A percentile compares a stretch with the other conserved stretches of the same genome.
phyloP scores from a whole-genome alignment of 2,888 invertebrate species.

The Margaritifera margaritifera region DNA sequence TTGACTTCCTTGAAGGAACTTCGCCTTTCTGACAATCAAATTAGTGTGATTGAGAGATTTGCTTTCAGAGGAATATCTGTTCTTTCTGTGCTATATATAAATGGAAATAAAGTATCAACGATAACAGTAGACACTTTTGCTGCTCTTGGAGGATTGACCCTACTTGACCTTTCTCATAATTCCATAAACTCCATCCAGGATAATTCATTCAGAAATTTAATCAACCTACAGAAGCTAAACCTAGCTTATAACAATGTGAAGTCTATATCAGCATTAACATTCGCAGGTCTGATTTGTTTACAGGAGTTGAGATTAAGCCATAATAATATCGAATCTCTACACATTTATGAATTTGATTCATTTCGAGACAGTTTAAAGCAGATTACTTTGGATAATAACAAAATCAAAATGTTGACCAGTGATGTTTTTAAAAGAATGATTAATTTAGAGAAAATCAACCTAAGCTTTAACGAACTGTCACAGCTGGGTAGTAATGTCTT shows the following conservation, averaged over 20 bases:
- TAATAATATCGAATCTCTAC: conserved; percentile 33
- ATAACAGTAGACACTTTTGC: conserved; percentile 33
- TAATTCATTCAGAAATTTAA: conserved; percentile 32
- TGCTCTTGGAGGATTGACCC: conserved; percentile 26
- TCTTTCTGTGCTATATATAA: conserved; percentile 31
- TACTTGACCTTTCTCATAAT: conserved; percentile 44
- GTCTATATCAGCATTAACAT: conserved; percentile 23
- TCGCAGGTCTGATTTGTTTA: conserved; percentile 38
- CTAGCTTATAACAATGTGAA: conserved; percentile 37
- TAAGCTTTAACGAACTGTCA: conserved; percentile 47
- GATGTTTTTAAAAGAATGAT: conserved; percentile 45
- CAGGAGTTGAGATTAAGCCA: conserved; percentile 30
- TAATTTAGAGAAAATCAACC: conserved; percentile 35
- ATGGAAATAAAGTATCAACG: conserved; percentile 30
- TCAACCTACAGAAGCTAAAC: conserved; percentile 29
- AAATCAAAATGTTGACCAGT: conserved; percentile 31
- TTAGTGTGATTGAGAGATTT: conserved; percentile 34
- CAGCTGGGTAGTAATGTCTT: conserved; percentile 43
- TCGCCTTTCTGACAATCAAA: conserved; percentile 34
- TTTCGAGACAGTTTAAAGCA: conserved; percentile 29
- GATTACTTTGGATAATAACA: conserved; percentile 39
- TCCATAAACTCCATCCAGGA: conserved; percentile 26
- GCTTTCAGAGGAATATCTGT: conserved; percentile 33
- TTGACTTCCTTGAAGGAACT: conserved; percentile 31
- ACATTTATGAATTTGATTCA: conserved; percentile 22